Conservation (phyloP, 2,797 vertebrate genomes). For the Sylvilagus floridanus region DNA sequence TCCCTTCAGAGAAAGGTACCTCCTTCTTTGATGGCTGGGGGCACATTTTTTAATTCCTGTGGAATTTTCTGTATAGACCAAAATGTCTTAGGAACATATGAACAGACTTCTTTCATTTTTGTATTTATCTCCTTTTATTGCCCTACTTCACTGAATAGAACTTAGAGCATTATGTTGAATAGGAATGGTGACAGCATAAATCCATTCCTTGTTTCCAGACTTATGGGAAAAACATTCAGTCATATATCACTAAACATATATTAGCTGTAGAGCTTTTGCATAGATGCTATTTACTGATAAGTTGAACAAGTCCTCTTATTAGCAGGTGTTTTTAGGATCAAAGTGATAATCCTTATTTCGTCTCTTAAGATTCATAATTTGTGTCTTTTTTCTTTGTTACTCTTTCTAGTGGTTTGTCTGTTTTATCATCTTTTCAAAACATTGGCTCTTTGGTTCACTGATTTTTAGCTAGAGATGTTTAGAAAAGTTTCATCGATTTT, state of each 20-base stretch:
- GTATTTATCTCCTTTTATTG: not conserved
- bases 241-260: not conserved
- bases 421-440: slow-evolving; percentile 5
- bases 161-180: not conserved
- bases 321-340: not conserved
- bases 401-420: not conserved
- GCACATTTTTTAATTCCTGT: not conserved
- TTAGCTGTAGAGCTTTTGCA: not conserved
- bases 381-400: not conserved
- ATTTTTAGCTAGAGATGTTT: not conserved
- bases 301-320: not conserved
- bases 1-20: too few relatives aligned
- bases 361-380: not conserved
- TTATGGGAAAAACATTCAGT: not conserved
- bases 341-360: not conserved
- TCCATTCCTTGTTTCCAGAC: not conserved
- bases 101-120: not conserved
- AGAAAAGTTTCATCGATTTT: not conserved
- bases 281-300: not conserved
- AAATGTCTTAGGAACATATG: not conserved
- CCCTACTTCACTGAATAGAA: not conserved
- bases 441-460: not conserved
- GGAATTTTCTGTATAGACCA: not conserved
- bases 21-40: too few relatives aligned
- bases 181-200: not conserved